Conservation (phyloP, 1,140 invertebrate genomes). For the Cecropterus lyciades region DNA sequence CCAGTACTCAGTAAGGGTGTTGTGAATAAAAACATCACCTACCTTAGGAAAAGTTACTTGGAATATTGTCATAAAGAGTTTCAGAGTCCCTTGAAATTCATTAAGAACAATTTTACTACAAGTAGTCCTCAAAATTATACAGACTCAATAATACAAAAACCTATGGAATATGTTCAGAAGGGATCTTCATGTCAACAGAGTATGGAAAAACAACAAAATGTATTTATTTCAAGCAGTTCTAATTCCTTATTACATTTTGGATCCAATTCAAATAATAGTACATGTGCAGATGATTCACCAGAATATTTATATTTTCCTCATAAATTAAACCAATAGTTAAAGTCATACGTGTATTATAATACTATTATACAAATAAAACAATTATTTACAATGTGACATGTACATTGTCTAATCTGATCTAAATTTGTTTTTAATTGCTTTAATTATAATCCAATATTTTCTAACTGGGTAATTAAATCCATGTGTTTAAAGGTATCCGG, state of each 20-base stretch:
- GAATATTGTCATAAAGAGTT: slow-evolving; percentile 1
- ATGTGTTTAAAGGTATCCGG: slow-evolving; percentile 93
- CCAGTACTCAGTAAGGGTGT: slow-evolving; percentile 42
- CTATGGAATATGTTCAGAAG: slow-evolving; percentile 12
- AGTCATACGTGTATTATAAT: slow-evolving; percentile 3
- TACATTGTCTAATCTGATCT: background rate
- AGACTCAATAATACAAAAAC: slow-evolving; percentile 12
- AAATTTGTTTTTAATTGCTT: background rate
- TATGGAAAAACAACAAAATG: slow-evolving; percentile 5
- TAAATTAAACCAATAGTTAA: slow-evolving; percentile 58
- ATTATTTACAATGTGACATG: slow-evolving; percentile 3
- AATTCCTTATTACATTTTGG: slow-evolving; percentile 27
- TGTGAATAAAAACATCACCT: slow-evolving; percentile 41
- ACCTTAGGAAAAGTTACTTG: background rate
- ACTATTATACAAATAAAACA: background rate
- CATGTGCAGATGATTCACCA: slow-evolving; percentile 54
- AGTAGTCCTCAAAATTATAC: background rate
- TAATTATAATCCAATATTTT: slow-evolving; percentile 85
- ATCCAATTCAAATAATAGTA: slow-evolving; percentile 13
- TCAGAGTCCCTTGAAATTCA: background rate
- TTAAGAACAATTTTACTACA: background rate
- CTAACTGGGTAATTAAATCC: slow-evolving; percentile 92
- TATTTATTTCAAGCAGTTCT: slow-evolving; percentile 7
- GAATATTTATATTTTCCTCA: slow-evolving; percentile 70
- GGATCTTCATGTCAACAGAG: background rate